Base-by-base conservation (phyloP, 2,888 invertebrate genomes). In the Diplazon laetatorius region DNA sequence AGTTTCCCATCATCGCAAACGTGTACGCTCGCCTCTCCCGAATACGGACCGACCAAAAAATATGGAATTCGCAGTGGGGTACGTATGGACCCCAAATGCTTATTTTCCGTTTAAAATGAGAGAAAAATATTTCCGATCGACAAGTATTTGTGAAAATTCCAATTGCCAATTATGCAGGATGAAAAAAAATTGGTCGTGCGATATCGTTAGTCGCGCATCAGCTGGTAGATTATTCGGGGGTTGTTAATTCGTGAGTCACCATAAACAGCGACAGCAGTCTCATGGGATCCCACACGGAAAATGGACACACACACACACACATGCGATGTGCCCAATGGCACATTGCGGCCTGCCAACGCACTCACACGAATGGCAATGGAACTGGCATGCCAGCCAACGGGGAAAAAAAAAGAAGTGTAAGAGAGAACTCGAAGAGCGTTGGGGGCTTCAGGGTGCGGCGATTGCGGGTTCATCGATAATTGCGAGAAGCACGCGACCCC, bases 381-480 rank as follows among this genome's bases (percentile, higher is more conserved):
- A 16, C 52, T 55, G 39, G 14, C n/a, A n/a, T 42, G 16, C 37
- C 16, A 39, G 73, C n/a, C 39, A 39, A 44, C 20, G 20, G 59
- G 72, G 59, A 78, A 78, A 78, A 74, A 52, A 62, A 74, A 52
- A 70, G 65, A 70, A 57, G 73, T 57, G n/a, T n/a, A n/a, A n/a
- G n/a, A n/a, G n/a, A n/a, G n/a, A n/a, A n/a, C n/a, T 68, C 62
- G 35, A 16, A 59, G 78, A 65, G 48, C 22, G 37, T 22, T 14
- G 18, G 6, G 71, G 39, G 22, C 42, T 63, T 30, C 77, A 55
- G 80, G 80, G 70, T 70, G 78, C 74, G 77, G 69, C 73, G 71
- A 72, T 50, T 70, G 72, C 77, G 74, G 57, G 78, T 72, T 82
- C 80, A 81, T 81, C 77, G 78, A 82, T 82, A 82, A 82, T 82